These are phyloP conservation scores for Hirudinaria manillensis DNA, from an alignment of 2,888 invertebrate species.

Conservation along the genomic window DNA sequence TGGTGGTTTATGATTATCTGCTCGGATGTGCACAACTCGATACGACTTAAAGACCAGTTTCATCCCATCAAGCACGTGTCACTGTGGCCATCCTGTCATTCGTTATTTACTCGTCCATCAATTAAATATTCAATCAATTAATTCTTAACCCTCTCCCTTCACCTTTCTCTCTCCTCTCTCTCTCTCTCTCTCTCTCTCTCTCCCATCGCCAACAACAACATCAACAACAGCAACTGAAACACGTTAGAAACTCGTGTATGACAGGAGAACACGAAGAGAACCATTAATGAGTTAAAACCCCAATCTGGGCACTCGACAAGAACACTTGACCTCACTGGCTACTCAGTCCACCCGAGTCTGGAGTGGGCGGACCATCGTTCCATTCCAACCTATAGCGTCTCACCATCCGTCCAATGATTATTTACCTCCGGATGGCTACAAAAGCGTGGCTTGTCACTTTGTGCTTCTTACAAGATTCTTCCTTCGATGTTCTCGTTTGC, in stretches of 20 bases:
- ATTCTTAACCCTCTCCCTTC: not conserved
- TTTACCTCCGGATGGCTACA: not conserved
- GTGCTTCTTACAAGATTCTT: no score
- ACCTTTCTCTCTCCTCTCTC: not conserved
- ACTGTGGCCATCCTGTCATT: not conserved
- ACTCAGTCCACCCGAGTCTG: not conserved
- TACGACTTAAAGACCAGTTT: slow-evolving; percentile 13
- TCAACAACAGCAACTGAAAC: not conserved
- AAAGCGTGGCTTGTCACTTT: not conserved
- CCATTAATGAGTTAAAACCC: no score
- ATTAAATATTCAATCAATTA: slow-evolving; percentile 9
- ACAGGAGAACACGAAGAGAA: not conserved
- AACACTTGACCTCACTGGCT: not conserved
- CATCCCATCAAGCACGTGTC: slow-evolving; percentile 13
- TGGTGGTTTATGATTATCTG: slow-evolving; percentile 18
- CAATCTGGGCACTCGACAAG: no score
- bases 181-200: not conserved
- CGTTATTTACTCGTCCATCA: not conserved
- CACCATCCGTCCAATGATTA: not conserved
- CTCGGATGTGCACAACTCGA: slow-evolving; percentile 12
- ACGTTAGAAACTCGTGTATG: not conserved
- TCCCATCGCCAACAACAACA: no score
- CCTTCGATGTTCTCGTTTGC: no score
- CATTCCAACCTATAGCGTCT: not conserved
- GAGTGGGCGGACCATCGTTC: slow-evolving; percentile 5